Evolutionary conservation across 2,113 vertebrate species (phyloP).

Genomic region (Corythoichthys intestinalis): DNA sequence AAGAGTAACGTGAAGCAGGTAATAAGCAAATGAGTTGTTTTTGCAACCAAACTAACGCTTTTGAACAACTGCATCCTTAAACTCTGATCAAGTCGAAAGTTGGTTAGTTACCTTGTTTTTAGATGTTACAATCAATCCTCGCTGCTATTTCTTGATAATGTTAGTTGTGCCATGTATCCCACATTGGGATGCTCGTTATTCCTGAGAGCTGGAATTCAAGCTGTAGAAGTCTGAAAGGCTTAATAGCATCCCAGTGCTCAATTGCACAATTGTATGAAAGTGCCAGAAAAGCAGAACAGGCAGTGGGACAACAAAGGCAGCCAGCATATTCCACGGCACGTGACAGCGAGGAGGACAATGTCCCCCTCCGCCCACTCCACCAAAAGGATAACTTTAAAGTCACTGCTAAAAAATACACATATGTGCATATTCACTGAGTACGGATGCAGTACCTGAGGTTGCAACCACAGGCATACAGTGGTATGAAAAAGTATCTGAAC

Average conservation of each 20-base stretch:
- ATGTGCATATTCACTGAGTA: constrained; percentile 26
- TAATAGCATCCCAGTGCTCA: constrained; percentile 70
- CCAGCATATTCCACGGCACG: constrained; percentile 79
- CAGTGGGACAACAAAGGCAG: constrained; percentile 70
- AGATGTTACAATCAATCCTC: constrained; percentile 45
- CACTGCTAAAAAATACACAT: constrained; percentile 51
- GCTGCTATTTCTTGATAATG: constrained; percentile 40
- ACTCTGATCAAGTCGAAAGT: constrained; percentile 6
- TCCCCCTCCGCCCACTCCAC: constrained; percentile 60
- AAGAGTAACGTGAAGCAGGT: background rate
- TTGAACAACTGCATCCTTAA: constrained; percentile 8
- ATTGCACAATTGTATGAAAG: constrained; percentile 79
- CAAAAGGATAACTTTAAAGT: constrained; percentile 59
- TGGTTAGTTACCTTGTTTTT: constrained; percentile 50
- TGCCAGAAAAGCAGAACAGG: constrained; percentile 79
- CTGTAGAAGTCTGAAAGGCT: constrained; percentile 70
- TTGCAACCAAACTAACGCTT: constrained; percentile 5
- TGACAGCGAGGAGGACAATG: constrained; percentile 70
- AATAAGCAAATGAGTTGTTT: background rate
- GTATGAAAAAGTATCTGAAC: too few species aligned
- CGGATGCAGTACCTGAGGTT: constrained; percentile 23
- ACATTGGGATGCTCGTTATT: constrained; percentile 62
- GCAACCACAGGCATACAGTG: constrained; percentile 11
- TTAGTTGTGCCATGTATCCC: constrained; percentile 66
- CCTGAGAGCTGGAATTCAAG: constrained; percentile 69